Percentiles rank a stretch among this genome's conserved stretches.
Evolutionary conservation across 2,797 vertebrate genomes (phyloP).

Genomic region (Enteromius mattozi): DNA sequence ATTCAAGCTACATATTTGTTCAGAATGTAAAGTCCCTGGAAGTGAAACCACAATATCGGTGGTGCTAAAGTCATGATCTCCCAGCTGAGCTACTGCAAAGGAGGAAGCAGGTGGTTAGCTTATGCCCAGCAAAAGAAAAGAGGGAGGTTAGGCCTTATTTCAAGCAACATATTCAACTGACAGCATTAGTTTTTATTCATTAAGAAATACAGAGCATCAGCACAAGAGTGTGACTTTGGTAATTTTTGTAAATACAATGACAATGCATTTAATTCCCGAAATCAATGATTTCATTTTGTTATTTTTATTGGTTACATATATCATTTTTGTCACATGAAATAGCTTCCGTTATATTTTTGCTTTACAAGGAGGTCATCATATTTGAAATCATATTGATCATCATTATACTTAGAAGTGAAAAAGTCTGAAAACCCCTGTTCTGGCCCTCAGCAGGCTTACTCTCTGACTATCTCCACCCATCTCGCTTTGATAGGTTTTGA

Average conservation of each 20-base stretch:
- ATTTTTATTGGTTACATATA: background rate
- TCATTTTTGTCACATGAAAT: background rate
- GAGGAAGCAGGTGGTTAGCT: background rate
- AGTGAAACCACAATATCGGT: background rate
- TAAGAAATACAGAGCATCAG: background rate
- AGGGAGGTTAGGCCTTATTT: too few relatives aligned
- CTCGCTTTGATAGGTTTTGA: slow-evolving; percentile 54
- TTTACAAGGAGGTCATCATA: background rate
- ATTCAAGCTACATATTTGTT: background rate
- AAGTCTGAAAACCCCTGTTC: background rate
- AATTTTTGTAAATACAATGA: background rate
- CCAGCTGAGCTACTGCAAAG: background rate
- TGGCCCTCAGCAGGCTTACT: slow-evolving; percentile 35
- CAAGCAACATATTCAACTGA: background rate
- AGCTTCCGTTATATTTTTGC: background rate
- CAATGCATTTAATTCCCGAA: background rate
- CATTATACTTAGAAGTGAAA: background rate
- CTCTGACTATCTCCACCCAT: slow-evolving; percentile 16
- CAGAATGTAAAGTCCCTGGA: background rate
- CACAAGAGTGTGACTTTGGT: background rate
- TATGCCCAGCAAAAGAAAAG: background rate
- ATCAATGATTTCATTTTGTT: background rate
- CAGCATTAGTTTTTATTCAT: background rate
- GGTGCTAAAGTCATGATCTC: background rate
- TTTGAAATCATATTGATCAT: background rate